Evolutionary conservation across 2,113 vertebrate species (phyloP), one percentile per base, ranked within the genome.

Genomic region (Pitta sordida): DNA sequence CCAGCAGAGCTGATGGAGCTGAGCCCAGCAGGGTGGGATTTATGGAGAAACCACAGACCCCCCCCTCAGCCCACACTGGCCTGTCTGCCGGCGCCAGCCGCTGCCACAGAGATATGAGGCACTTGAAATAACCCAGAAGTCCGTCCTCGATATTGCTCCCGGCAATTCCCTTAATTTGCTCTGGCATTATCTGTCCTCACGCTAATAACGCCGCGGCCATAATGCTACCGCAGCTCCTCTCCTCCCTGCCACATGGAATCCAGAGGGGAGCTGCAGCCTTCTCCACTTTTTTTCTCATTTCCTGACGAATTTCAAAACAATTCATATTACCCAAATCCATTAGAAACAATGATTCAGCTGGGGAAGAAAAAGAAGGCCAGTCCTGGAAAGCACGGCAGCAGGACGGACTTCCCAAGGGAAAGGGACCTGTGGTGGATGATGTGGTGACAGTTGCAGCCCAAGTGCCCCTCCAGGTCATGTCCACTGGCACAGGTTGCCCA

Each of bases 201-300:
- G 9, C 1, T 39, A 29, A 11, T 34, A 11, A 9, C 0, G 0
- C 9, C 13, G 1, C 1, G 23, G 51, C 36, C 55, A 2, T 30
- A 36, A 56, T 14, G 67, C 27, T 34, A 51, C 79, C 51, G 0
- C 88, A 88, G 67, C 67, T 55, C 7, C n/a, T 24, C 63, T 56
- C 68, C 59, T 27, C 15, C 30, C 67, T 51, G 51, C 23, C 34
- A 9, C 79, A 56, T 11, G 7, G 3, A 14, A 10, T 8, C 34
- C 1, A 0, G 48, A 9, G 3, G 81, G 22, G 5, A 46, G 26
- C 51, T 41, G 68, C 59, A 16, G 11, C 16, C 12, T 36, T 34
- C 63, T 39, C 34, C 9, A 26, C 18, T 5, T 43, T 44, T 44
- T 39, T 17, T 17, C 60, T 63, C 56, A 10, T 87, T 71, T 75